Percentiles rank a stretch among this genome's conserved stretches.
phyloP scores from a whole-genome alignment of 1,140 invertebrate genomes.

The Bombus ignitus region DNA sequence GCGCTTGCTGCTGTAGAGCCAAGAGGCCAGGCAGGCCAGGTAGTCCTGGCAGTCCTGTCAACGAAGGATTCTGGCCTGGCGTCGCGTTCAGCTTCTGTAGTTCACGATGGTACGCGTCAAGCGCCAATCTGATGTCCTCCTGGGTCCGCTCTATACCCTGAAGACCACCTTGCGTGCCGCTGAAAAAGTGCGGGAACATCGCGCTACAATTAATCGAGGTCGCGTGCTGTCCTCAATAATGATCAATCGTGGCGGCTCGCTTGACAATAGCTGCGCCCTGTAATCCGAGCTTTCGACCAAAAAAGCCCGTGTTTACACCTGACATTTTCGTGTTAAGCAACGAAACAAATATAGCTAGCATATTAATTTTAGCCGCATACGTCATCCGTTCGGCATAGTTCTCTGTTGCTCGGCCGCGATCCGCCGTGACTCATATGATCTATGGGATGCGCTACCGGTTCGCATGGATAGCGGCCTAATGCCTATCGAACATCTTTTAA shows the following conservation, averaged over 20 bases:
- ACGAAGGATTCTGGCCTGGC: slow-evolving; percentile 84
- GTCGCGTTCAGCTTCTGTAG: slow-evolving; percentile 91
- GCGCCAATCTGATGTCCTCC: slow-evolving; percentile 93
- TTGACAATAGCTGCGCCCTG: not conserved
- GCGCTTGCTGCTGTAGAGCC: slow-evolving; percentile 89
- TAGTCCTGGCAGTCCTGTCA: slow-evolving; percentile 82
- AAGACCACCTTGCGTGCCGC: slow-evolving; percentile 83
- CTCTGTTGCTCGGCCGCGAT: slow-evolving; percentile 7
- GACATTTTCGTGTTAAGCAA: slow-evolving; percentile 45
- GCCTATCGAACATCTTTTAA: not conserved
- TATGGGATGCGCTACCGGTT: slow-evolving; percentile 33
- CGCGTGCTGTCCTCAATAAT: slow-evolving; percentile 85
- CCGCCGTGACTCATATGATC: slow-evolving; percentile 40
- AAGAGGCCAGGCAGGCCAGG: slow-evolving; percentile 87
- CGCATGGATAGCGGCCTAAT: not conserved
- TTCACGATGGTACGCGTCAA: slow-evolving; percentile 96
- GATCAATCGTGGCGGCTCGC: slow-evolving; percentile 63
- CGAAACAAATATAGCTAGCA: slow-evolving; percentile 44
- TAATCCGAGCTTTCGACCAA: not conserved
- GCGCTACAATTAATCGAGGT: slow-evolving; percentile 82
- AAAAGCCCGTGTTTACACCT: slow-evolving; percentile 16
- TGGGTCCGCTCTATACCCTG: slow-evolving; percentile 88
- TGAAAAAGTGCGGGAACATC: slow-evolving; percentile 92
- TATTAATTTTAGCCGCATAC: slow-evolving; percentile 49
- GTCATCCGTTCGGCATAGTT: slow-evolving; percentile 36